These are phyloP conservation scores for Vireo altiloquus DNA, from an alignment of 2,113 vertebrate species.

Conservation along the genomic window DNA sequence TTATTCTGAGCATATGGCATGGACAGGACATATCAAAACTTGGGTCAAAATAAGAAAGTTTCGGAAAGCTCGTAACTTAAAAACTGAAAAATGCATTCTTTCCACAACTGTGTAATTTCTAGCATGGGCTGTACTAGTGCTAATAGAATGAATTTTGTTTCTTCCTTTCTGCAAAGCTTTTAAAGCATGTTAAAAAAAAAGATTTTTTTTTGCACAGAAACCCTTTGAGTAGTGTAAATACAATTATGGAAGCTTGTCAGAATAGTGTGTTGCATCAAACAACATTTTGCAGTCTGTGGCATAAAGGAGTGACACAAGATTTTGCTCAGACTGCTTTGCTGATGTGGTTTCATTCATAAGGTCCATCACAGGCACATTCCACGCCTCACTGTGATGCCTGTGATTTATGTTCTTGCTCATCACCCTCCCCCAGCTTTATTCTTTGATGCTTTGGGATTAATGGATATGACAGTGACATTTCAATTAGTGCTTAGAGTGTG, in stretches of 20 bases:
- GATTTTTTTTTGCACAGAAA: background rate
- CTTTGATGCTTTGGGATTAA: conserved; percentile 65
- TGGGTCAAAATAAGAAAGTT: background rate
- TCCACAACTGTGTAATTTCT: background rate
- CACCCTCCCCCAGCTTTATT: conserved; percentile 64
- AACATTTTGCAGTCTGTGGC: background rate
- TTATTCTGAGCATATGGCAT: background rate
- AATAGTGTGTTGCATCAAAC: background rate
- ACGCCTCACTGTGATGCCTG: conserved; percentile 45
- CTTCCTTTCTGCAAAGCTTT: background rate
- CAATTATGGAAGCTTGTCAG: background rate
- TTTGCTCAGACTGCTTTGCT: conserved; percentile 54
- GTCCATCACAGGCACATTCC: conserved; percentile 63
- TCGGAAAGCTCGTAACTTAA: background rate
- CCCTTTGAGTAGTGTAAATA: background rate
- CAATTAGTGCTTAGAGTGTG: conserved; percentile 67
- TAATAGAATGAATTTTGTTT: background rate
- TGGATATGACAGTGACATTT: conserved; percentile 63
- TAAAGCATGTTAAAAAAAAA: background rate
- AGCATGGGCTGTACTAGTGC: background rate
- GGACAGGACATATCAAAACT: background rate
- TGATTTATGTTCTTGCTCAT: conserved; percentile 70
- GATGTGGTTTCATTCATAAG: conserved; percentile 68
- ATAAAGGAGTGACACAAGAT: conserved; percentile 7
- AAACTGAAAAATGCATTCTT: background rate